These are phyloP conservation scores for Centroberyx gerrardi DNA, from an alignment of 2,797 vertebrate species.

Conservation along the genomic window DNA sequence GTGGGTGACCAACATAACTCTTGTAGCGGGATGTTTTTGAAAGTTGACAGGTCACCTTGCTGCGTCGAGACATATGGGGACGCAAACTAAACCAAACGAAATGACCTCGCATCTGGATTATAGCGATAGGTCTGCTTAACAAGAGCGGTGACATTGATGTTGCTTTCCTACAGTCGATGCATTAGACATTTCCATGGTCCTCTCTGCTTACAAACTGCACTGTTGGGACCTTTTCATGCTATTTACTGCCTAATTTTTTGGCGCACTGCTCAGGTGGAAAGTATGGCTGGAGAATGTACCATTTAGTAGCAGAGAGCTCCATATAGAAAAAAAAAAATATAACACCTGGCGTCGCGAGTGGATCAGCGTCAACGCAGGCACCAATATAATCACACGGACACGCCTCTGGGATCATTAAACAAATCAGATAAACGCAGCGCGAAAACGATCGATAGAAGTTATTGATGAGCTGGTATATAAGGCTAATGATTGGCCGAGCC, in stretches of 20 bases:
- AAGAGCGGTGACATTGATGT: background rate
- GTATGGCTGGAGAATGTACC: slow-evolving; percentile 20
- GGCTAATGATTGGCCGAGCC: slow-evolving; percentile 78
- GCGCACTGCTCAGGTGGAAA: slow-evolving; percentile 12
- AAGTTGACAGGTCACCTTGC: slow-evolving; percentile 41
- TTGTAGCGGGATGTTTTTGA: slow-evolving; percentile 30
- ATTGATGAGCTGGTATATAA: slow-evolving; percentile 88
- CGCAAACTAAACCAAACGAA: slow-evolving; percentile 51
- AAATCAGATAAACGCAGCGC: slow-evolving; percentile 85
- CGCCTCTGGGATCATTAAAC: slow-evolving; percentile 85
- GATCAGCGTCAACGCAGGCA: slow-evolving; percentile 50
- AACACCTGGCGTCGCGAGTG: slow-evolving; percentile 35
- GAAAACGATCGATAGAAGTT: slow-evolving; percentile 86
- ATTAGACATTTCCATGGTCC: background rate
- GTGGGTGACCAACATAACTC: slow-evolving; percentile 31
- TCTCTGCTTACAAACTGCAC: slow-evolving; percentile 14
- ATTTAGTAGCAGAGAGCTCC: slow-evolving; percentile 11
- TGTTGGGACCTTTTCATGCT: slow-evolving; percentile 36
- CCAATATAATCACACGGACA: slow-evolving; percentile 75
- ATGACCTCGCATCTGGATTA: slow-evolving; percentile 53
- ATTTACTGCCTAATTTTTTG: background rate
- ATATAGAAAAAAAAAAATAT: slow-evolving; percentile 11
- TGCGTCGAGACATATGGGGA: slow-evolving; percentile 26
- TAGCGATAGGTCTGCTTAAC: slow-evolving; percentile 8
- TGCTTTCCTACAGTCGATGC: slow-evolving; percentile 4